Base-by-base conservation (phyloP, 2,113 vertebrate species). In the Paracanthobrama guichenoti region DNA sequence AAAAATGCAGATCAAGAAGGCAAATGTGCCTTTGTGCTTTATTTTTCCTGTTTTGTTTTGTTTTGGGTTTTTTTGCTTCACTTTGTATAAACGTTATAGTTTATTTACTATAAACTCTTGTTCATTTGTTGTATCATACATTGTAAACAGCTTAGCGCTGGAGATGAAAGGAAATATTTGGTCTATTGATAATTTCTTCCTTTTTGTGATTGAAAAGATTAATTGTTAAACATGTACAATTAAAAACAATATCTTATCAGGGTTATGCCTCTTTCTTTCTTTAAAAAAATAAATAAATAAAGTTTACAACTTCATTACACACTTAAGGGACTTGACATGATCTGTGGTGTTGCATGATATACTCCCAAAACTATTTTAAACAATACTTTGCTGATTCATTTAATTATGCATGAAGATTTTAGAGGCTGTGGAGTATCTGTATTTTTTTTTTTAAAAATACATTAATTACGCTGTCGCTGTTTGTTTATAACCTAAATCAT, bases 161-260 rank as follows among this genome's bases (percentile, higher is more conserved):
- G 35, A 84, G 74, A 62, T 53, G 59, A 83, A 81, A 83, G 81
- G 80, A 86, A 81, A 81, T 84, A 81, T 72, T 77, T 84, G 81
- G 72, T 64, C 26, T 74, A 77, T 64, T 71, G 11, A 53, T 79
- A n/a, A 31, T 35, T 74, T 14, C 20, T 22, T 59, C 14, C 2
- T 16, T 10, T 64, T 84, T 88, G 71, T 31, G 39, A 55, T 53
- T 62, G 53, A 74, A 80, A 83, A 59, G 26, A 59, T 77, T 48
- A 28, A 60, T 24, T 72, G 62, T 86, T 44, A 66, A 86, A 84
- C 75, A 50, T 83, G 72, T 78, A 84, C 62, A 79, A 81, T 84
- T 86, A 60, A 76, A 80, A 76, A 69, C 69, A 77, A 75, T 59
- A 69, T 42, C 35, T 6, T 71, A n/a, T 42, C 31, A 39, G 18